Percentiles rank a stretch among this genome's conserved stretches.
Evolutionary conservation across 2,888 invertebrate species (phyloP).

Genomic region (Polydrusus cervinus): DNA sequence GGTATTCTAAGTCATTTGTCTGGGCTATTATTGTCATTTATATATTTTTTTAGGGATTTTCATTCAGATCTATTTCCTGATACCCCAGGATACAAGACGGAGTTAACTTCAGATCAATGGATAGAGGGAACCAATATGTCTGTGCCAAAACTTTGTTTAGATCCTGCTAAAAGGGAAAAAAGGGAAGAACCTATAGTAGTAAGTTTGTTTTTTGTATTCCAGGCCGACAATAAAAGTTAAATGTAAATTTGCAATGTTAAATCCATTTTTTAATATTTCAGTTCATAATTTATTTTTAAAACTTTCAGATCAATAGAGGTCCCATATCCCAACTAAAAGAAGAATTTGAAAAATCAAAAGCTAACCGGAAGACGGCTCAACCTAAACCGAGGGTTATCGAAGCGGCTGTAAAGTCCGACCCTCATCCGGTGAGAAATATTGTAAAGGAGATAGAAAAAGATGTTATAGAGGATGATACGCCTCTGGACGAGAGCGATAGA

Average conservation of each 20-base stretch:
- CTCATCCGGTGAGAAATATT: conserved; percentile 74
- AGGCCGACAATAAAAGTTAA: no score
- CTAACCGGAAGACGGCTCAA: conserved; percentile 69
- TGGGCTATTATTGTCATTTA: no score
- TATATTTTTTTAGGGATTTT: conserved; percentile 79
- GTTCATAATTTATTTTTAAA: neutral
- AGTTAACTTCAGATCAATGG: conserved; percentile 89
- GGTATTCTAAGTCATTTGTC: no score
- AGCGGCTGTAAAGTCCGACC: conserved; percentile 72
- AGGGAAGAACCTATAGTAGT: conserved; percentile 78
- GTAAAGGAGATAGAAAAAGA: conserved; percentile 78
- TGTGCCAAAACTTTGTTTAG: conserved; percentile 88
- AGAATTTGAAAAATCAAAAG: conserved; percentile 70
- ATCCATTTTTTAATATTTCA: no score
- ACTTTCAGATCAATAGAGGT: conserved; percentile 75
- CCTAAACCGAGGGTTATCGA: conserved; percentile 70
- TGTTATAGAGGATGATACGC: conserved; percentile 38
- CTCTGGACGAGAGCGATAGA: conserved; percentile 30
- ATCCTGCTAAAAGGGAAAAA: conserved; percentile 82
- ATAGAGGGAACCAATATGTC: conserved; percentile 82
- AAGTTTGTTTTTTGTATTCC: conserved; percentile 68
- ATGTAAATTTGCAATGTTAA: no score
- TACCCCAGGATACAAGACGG: conserved; percentile 86
- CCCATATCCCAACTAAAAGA: conserved; percentile 73
- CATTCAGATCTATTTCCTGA: conserved; percentile 96